These are phyloP conservation scores for Gasteruption jaculator DNA, from an alignment of 2,888 invertebrate genomes.

Conservation along the genomic window DNA sequence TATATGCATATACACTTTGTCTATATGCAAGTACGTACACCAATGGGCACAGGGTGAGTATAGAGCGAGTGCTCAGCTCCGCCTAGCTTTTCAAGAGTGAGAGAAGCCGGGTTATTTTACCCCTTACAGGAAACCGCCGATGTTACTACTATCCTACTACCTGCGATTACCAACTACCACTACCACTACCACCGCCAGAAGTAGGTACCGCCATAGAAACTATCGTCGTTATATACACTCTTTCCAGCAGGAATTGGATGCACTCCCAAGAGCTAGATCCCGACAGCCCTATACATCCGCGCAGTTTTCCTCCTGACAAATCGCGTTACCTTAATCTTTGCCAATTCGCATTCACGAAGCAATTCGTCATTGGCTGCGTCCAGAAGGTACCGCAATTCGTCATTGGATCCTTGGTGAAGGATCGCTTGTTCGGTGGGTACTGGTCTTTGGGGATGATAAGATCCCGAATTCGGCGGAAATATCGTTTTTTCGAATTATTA, in stretches of 20 bases:
- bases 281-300: constrained; percentile 19
- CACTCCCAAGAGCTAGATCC: constrained; percentile 16
- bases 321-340: too few relatives aligned
- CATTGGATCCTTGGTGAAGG: too few relatives aligned
- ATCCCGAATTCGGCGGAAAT: too few relatives aligned
- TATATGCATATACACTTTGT: too few relatives aligned
- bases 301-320: too few relatives aligned
- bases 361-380: too few relatives aligned
- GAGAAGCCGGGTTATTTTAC: constrained; percentile 36
- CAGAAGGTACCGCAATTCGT: too few relatives aligned
- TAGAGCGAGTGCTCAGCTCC: constrained; percentile 21
- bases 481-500: too few relatives aligned
- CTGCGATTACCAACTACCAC: constrained; percentile 13
- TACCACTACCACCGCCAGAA: constrained; percentile 11
- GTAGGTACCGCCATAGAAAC: too few relatives aligned
- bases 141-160: constrained; percentile 26
- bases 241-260: constrained; percentile 18
- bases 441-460: too few relatives aligned
- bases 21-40: constrained; percentile 9
- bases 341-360: neutral
- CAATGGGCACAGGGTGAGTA: constrained; percentile 1
- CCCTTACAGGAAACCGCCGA: constrained; percentile 27
- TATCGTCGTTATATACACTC: constrained; percentile 12
- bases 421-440: too few relatives aligned
- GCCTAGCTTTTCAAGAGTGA: constrained; percentile 28